Base-by-base conservation (phyloP, 2,113 vertebrate genomes). In the Serilophus lunatus region DNA sequence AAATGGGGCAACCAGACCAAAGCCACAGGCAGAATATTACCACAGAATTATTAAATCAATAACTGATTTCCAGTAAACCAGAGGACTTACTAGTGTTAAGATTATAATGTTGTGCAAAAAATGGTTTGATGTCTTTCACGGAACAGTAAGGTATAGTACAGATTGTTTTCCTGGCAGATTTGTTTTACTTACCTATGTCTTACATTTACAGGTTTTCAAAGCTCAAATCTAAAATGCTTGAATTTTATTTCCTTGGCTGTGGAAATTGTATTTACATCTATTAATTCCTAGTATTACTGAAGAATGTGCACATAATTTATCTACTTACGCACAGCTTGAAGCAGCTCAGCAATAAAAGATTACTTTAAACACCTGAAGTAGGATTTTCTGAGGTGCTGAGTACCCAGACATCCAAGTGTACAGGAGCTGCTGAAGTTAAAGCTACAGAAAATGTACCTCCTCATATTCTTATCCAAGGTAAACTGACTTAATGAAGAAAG, bases 161-260 rank as follows among this genome's bases (percentile, higher is more conserved):
- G 38, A 45, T 33, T 78, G 36, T 24, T 81, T 80, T 75, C 61
- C 19, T 75, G 22, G 68, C 74, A 77, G 64, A 66, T 94, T 76
- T 82, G 18, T 65, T 94, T 81, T 71, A 68, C 44, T 93, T 94
- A 93, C 35, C 90, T 75, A 7, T 71, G 35, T 65, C 74, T 92
- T 72, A 79, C 29, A 82, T 92, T 91, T 88, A 59, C 76, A 88
- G 1, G 33, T 90, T 95, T 93, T 94, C 85, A 86, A 92, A 95
- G 90, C 76, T 88, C 28, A 96, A 71, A 81, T 66, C 81, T 19
- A 61, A 97, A 86, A 70, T 1, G 2, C 74, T 45, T 92, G 22
- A 81, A 51, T 78, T 88, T 86, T 86, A 83, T 44, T 88, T 95
- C 16, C 31, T 47, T 57, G 31, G 59, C 6, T 68, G 44, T 53